A percentile compares a stretch with the other conserved stretches of the same genome.
These are phyloP conservation scores for Phoenicopterus ruber DNA, from an alignment of 2,113 vertebrate species.

Conservation along the genomic window DNA sequence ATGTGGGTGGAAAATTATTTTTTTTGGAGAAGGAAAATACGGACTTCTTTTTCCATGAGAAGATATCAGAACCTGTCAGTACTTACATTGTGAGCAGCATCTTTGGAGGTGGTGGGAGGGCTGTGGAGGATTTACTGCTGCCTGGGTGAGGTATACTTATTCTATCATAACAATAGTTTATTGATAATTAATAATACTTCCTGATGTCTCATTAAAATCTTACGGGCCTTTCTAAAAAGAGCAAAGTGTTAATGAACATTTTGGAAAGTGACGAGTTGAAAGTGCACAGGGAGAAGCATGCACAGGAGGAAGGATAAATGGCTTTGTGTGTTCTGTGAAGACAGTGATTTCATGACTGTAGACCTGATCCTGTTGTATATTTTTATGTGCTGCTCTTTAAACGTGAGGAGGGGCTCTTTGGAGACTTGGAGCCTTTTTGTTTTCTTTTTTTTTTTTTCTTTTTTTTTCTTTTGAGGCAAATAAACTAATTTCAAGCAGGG, in stretches of 20 bases:
- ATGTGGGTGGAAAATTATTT: not conserved
- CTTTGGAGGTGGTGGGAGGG: not conserved
- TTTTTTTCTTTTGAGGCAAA: not conserved
- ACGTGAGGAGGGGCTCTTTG: not conserved
- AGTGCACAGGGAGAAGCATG: not conserved
- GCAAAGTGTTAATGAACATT: not conserved
- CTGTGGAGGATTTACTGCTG: not conserved
- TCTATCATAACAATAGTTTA: not conserved
- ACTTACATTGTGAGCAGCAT: not conserved
- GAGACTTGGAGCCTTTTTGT: not conserved
- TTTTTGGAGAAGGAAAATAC: not conserved
- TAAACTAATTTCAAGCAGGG: not conserved
- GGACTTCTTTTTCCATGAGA: not conserved
- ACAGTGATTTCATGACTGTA: not conserved
- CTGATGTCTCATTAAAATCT: not conserved
- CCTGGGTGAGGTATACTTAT: not conserved
- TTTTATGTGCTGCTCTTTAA: not conserved
- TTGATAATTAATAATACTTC: not conserved
- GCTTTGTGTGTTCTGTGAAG: not conserved
- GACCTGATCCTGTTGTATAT: not conserved
- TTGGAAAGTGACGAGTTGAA: not conserved
- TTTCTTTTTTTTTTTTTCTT: too few relatives aligned
- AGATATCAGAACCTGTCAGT: not conserved
- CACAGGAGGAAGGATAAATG: not conserved
- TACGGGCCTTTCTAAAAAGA: not conserved